A percentile compares a stretch with the other conserved stretches of the same genome.
These are phyloP conservation scores for Styela clava DNA, from an alignment of 23 tunicate genomes.

Conservation along the genomic window DNA sequence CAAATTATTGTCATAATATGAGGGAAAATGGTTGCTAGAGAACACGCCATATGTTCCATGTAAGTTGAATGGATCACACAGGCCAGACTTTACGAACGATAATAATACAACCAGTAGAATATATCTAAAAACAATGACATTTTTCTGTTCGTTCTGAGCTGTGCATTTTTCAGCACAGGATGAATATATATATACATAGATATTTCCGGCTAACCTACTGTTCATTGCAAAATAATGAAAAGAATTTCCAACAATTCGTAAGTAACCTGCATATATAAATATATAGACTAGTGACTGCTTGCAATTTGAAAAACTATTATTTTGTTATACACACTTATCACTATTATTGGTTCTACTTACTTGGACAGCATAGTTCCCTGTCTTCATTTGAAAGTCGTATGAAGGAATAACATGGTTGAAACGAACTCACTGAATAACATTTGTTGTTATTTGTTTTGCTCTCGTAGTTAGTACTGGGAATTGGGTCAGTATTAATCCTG, in stretches of 20 bases:
- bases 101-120: background rate
- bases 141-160: too few species aligned
- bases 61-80: background rate
- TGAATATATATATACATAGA: too few species aligned
- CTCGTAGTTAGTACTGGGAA: background rate
- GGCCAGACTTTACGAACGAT: too few species aligned
- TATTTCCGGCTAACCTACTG: too few species aligned
- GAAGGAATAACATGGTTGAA: background rate
- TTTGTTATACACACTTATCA: too few species aligned
- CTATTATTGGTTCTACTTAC: background rate
- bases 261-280: too few species aligned
- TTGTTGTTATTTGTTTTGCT: background rate
- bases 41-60: constrained; percentile 38
- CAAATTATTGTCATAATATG: constrained; percentile 31
- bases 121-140: background rate
- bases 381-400: background rate
- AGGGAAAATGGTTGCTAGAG: constrained; percentile 40
- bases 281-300: too few species aligned
- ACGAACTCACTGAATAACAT: background rate
- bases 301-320: too few species aligned
- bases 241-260: too few species aligned
- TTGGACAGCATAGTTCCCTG: background rate
- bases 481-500: background rate
- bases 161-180: too few species aligned
- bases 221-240: too few species aligned